Conservation (phyloP, 2,797 vertebrate species). For the Neostethus bicornis region DNA sequence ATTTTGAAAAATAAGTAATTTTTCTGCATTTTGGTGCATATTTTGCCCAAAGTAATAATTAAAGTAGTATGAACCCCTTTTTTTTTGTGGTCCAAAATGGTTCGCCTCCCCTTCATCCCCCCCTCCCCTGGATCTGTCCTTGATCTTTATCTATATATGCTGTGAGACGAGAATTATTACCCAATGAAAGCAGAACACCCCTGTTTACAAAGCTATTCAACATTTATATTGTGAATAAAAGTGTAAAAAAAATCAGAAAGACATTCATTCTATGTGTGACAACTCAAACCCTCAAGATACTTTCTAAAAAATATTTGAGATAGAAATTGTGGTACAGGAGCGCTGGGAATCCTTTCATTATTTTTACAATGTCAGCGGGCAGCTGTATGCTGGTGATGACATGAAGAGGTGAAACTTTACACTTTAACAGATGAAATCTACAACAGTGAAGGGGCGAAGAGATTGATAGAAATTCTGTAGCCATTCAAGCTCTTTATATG, state of each 20-base stretch:
- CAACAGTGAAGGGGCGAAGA: slow-evolving; percentile 16
- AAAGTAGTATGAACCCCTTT: too few species aligned
- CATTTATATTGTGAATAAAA: slow-evolving; percentile 16
- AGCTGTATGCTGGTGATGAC: slow-evolving; percentile 49
- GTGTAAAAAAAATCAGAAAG: slow-evolving; percentile 29
- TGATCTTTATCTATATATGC: too few species aligned
- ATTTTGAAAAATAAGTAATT: too few species aligned
- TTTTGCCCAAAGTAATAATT: too few species aligned
- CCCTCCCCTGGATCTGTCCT: too few species aligned
- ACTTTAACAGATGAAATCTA: slow-evolving; percentile 34
- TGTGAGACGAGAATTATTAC: too few species aligned
- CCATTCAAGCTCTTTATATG: slow-evolving; percentile 15
- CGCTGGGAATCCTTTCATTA: slow-evolving; percentile 35
- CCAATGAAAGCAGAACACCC: too few species aligned
- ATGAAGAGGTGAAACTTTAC: slow-evolving; percentile 40
- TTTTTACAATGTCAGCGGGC: slow-evolving; percentile 50
- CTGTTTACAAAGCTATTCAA: too few species aligned
- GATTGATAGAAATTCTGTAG: slow-evolving; percentile 38
- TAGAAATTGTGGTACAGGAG: slow-evolving; percentile 22
- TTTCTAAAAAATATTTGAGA: slow-evolving; percentile 25
- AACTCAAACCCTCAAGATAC: slow-evolving; percentile 14
- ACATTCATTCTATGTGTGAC: slow-evolving; percentile 24
- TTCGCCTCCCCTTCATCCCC: too few species aligned
- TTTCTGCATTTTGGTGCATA: too few species aligned
- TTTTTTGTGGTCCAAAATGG: too few species aligned